These are phyloP conservation scores for Carcina quercana DNA, from an alignment of 2,888 invertebrate genomes.

Conservation along the genomic window DNA sequence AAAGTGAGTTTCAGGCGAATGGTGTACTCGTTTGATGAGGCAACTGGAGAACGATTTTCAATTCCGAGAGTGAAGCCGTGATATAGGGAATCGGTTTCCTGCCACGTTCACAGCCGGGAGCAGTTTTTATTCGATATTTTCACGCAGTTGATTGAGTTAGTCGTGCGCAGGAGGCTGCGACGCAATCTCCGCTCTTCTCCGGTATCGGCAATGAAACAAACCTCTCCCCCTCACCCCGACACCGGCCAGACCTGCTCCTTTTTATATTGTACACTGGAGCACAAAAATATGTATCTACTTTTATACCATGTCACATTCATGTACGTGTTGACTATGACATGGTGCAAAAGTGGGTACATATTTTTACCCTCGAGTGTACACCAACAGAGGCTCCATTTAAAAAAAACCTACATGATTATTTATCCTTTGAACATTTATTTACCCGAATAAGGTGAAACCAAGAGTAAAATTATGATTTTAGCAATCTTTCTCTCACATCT, in stretches of 20 bases:
- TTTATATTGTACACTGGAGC: too few relatives aligned
- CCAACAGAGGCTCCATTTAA: too few relatives aligned
- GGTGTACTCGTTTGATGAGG: background rate
- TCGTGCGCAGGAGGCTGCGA: constrained; percentile 56
- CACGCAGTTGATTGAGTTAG: constrained; percentile 67
- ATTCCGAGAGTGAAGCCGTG: constrained; percentile 23
- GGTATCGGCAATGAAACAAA: constrained; percentile 45
- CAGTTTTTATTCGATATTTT: constrained; percentile 63
- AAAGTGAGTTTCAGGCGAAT: background rate
- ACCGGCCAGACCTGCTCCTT: background rate
- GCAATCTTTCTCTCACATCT: too few relatives aligned
- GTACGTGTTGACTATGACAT: too few relatives aligned
- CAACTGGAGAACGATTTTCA: background rate
- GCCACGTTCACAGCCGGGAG: constrained; percentile 39
- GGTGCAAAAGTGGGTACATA: too few relatives aligned
- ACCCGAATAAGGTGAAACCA: too few relatives aligned
- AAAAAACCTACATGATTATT: too few relatives aligned
- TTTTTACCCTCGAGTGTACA: too few relatives aligned
- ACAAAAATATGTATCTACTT: too few relatives aligned
- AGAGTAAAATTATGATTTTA: too few relatives aligned
- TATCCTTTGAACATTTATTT: too few relatives aligned
- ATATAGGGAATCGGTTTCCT: constrained; percentile 31
- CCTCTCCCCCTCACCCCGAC: constrained; percentile 15
- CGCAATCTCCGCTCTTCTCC: constrained; percentile 71
- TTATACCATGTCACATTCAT: too few relatives aligned